Conservation (phyloP, 92 coral and sea anemone genomes). For the Pocillopora grandis region DNA sequence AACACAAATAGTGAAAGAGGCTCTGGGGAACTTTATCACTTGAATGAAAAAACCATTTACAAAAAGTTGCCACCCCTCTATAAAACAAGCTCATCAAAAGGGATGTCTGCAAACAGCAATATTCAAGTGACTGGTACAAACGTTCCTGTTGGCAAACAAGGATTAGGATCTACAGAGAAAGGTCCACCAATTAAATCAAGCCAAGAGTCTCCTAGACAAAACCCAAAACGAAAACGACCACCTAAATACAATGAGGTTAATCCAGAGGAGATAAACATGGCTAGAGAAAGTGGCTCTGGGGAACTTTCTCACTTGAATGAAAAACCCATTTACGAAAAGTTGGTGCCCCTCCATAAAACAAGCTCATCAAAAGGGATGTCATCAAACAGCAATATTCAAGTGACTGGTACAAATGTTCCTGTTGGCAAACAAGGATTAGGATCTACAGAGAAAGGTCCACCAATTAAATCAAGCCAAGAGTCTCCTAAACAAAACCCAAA, state of each 20-base stretch:
- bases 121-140: neutral
- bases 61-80: neutral
- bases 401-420: neutral
- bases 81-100: neutral
- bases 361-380: neutral
- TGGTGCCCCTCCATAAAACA: neutral
- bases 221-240: no score
- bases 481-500: neutral
- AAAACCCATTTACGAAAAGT: neutral
- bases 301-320: neutral
- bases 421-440: neutral
- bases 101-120: no score
- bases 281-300: neutral
- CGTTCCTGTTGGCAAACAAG: neutral
- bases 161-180: no score
- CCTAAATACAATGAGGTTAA: neutral
- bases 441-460: no score
- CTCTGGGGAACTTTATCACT: no score
- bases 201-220: no score
- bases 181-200: no score
- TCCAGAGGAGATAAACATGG: neutral
- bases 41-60: neutral
- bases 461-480: neutral
- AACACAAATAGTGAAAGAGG: neutral
- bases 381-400: no score